Percentiles rank a stretch among this genome's conserved stretches.
Conservation (phyloP, 2,797 vertebrate species). For the Meriones psammophilus region DNA sequence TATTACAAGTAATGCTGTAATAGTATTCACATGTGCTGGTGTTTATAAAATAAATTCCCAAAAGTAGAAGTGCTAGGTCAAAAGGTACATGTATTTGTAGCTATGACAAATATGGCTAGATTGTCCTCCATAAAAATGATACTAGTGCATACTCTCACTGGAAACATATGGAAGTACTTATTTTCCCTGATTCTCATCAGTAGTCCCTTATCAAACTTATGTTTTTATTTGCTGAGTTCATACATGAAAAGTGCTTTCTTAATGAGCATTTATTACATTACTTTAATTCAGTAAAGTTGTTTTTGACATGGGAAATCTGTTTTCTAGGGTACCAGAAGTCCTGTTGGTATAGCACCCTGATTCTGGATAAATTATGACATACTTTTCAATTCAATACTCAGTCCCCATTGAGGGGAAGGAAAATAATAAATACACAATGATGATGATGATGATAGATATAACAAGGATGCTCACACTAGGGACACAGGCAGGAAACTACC, state of each 20-base stretch:
- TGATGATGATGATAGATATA: background rate
- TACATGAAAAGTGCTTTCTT: background rate
- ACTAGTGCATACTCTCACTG: background rate
- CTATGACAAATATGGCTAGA: constrained; percentile 40
- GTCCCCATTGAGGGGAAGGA: background rate
- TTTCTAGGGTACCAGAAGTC: background rate
- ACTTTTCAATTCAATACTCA: background rate
- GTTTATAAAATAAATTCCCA: constrained; percentile 48
- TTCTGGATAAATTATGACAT: background rate
- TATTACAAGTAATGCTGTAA: constrained; percentile 32
- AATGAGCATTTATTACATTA: constrained; percentile 25
- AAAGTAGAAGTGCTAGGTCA: constrained; percentile 49
- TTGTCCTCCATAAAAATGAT: background rate
- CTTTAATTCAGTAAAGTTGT: background rate
- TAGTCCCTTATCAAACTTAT: background rate
- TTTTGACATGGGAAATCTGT: constrained; percentile 28
- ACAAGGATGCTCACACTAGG: background rate
- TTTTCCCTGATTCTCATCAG: background rate
- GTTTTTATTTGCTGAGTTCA: constrained; percentile 52
- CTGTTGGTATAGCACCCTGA: background rate
- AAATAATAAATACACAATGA: constrained; percentile 25
- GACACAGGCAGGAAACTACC: background rate
- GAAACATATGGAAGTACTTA: background rate
- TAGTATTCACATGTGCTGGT: constrained; percentile 14
- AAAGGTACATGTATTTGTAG: constrained; percentile 53